Conservation (phyloP, 2,797 vertebrate genomes). For the Danio aesculapii region DNA sequence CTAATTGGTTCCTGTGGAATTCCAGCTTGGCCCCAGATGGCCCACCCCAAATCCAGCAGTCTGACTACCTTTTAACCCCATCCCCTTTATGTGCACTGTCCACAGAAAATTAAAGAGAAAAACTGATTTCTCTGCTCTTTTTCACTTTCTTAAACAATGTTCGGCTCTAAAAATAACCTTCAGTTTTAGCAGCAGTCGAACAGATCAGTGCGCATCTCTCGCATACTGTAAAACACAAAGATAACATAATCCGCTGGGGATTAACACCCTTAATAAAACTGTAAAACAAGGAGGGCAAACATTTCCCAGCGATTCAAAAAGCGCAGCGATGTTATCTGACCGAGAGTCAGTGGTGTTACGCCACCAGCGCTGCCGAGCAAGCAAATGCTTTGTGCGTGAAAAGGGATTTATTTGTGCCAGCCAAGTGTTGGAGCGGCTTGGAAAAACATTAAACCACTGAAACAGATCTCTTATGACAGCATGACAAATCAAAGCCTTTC, state of each 20-base stretch:
- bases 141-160: slow-evolving; percentile 1
- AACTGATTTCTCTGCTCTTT: background rate
- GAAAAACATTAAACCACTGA: slow-evolving; percentile 57
- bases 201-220: background rate
- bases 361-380: slow-evolving; percentile 4
- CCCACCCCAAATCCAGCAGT: slow-evolving; percentile 62
- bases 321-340: slow-evolving; percentile 40
- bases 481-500: slow-evolving; percentile 66
- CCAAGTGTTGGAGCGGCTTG: slow-evolving; percentile 37
- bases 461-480: slow-evolving; percentile 65
- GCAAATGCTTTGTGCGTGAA: slow-evolving; percentile 51
- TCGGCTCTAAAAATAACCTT: background rate
- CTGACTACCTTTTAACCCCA: slow-evolving; percentile 71
- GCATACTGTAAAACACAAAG: slow-evolving; percentile 11
- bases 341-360: slow-evolving; percentile 24
- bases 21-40: slow-evolving; percentile 67
- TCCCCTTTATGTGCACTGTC: slow-evolving; percentile 64
- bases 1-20: slow-evolving; percentile 81
- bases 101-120: slow-evolving; percentile 38
- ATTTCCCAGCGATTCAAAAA: slow-evolving; percentile 8
- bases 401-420: slow-evolving; percentile 51
- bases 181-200: background rate
- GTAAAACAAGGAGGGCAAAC: slow-evolving; percentile 40
- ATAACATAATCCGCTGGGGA: background rate
- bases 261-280: slow-evolving; percentile 37